These are phyloP conservation scores for Bujurquina vittata DNA, from an alignment of 2,113 vertebrate genomes.

Conservation along the genomic window DNA sequence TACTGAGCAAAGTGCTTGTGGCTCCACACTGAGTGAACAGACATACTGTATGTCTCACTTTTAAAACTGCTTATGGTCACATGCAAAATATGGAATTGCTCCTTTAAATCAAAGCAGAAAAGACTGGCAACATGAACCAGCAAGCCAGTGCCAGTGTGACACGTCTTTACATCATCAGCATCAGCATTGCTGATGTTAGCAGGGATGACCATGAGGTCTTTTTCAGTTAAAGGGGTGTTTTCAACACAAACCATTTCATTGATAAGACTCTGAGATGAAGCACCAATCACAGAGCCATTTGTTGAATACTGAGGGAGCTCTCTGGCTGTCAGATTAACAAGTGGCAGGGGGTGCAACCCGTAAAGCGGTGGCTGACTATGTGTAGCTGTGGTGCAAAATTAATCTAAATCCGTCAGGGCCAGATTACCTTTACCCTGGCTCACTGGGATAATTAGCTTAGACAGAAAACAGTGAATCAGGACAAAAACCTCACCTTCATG, in stretches of 20 bases:
- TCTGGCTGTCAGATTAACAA: constrained; percentile 30
- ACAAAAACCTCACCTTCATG: not conserved
- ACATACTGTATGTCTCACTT: not conserved
- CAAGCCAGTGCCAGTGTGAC: not conserved
- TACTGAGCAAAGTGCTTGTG: too few relatives aligned
- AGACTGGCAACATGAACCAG: not conserved
- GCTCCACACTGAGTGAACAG: not conserved
- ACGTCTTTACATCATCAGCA: too few relatives aligned
- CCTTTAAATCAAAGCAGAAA: not conserved
- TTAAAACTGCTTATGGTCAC: not conserved
- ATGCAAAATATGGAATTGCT: not conserved
- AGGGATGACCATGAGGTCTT: constrained; percentile 14
- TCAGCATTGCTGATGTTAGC: not conserved
- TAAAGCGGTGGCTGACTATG: not conserved
- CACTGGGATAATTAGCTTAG: constrained; percentile 30
- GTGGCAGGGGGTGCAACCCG: constrained; percentile 8
- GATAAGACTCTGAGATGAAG: constrained; percentile 39
- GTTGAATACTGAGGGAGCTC: constrained; percentile 35
- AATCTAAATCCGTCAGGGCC: constrained; percentile 46
- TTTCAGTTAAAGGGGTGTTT: constrained; percentile 48
- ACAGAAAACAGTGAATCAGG: constrained; percentile 19
- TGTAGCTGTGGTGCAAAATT: constrained; percentile 40
- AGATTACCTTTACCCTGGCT: constrained; percentile 31
- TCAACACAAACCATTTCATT: constrained; percentile 4
- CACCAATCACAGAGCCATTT: not conserved